Evolutionary conservation across 1,140 invertebrate genomes (phyloP), one percentile per base, ranked within the genome.

Genomic region (Rhyzopertha dominica): DNA sequence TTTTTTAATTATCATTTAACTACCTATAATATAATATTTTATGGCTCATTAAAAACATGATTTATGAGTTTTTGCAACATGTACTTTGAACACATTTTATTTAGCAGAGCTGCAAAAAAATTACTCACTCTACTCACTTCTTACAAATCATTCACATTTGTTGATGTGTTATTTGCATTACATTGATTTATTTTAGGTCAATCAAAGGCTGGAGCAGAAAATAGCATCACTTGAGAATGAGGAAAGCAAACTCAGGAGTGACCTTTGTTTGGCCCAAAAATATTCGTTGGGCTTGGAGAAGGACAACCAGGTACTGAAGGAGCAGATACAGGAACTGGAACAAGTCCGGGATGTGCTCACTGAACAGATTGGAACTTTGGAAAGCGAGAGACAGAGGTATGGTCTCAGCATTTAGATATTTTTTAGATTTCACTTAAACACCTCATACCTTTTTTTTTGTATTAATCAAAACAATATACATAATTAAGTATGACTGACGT

Each of bases 241-340:
- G 51, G 77, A 80, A 46, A 62, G 62, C 3, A 68, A 71, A 52
- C 56, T 82, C 2, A 74, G 72, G 40, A 64, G 61, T 24, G 74
- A 79, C 46, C 50, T 83, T 1, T 47, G 65, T 4, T 62, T 67
- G 9, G 69, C 74, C 3, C 68, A 80, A 45, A 61, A 77, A 59
- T 82, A 84, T 49, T 73, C 75, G 29, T 61, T 72, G 26, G 62
- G 65, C 12, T 59, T 87, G 1, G 84, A 87, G 52, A 71, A 72
- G 24, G 85, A 89, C 53, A 80, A 84, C 60, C 72, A 77, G 18
- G 76, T 69, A 28, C 61, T 84, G 3, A 74, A 66, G 25, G 72
- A 74, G 10, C 77, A 81, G 53, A 67, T 75, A 18, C 52, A 59
- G 10, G 61, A 63, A 12, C 51, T 65, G 37, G 47, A 71, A 46